phyloP scores from a whole-genome alignment of 2,113 vertebrate genomes.

The Archocentrus centrarchus region DNA sequence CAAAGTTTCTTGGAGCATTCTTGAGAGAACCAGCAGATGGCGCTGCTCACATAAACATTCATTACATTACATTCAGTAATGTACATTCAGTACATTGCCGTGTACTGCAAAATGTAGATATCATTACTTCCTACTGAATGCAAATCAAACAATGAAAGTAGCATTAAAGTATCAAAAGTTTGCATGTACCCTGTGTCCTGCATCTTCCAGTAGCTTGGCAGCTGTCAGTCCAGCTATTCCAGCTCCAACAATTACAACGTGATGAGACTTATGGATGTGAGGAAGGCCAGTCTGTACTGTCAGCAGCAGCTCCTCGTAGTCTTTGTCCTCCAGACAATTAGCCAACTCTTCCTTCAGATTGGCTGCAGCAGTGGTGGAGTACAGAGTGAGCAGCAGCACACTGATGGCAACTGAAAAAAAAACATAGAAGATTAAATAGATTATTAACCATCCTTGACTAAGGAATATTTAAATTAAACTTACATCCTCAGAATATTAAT shows the following conservation, averaged over 20 bases:
- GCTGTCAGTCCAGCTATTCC: conserved; percentile 24
- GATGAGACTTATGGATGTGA: fast-evolving
- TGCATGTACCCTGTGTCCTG: conserved; percentile 59
- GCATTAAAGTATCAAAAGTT: fast-evolving
- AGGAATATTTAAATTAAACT: too few species aligned
- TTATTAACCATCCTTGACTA: too few species aligned
- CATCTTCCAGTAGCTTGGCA: conserved; percentile 51
- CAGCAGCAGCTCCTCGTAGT: conserved; percentile 14
- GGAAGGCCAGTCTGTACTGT: neutral
- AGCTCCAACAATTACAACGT: conserved; percentile 34
- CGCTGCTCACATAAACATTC: neutral
- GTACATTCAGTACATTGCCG: neutral
- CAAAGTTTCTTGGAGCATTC: neutral
- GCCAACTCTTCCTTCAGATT: conserved; percentile 3
- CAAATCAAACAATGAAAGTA: neutral
- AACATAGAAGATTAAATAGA: neutral
- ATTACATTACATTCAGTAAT: too few species aligned
- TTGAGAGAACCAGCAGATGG: neutral
- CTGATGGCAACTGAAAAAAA: neutral
- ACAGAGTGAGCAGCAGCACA: conserved; percentile 3
- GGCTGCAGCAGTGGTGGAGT: neutral
- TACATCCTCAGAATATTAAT: too few species aligned
- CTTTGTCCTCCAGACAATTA: conserved; percentile 38
- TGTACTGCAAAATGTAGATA: neutral
- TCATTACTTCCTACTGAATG: neutral